A percentile compares a stretch with the other conserved stretches of the same genome.
Evolutionary conservation across 1,140 invertebrate species (phyloP).

Genomic region (Conus ventricosus): DNA sequence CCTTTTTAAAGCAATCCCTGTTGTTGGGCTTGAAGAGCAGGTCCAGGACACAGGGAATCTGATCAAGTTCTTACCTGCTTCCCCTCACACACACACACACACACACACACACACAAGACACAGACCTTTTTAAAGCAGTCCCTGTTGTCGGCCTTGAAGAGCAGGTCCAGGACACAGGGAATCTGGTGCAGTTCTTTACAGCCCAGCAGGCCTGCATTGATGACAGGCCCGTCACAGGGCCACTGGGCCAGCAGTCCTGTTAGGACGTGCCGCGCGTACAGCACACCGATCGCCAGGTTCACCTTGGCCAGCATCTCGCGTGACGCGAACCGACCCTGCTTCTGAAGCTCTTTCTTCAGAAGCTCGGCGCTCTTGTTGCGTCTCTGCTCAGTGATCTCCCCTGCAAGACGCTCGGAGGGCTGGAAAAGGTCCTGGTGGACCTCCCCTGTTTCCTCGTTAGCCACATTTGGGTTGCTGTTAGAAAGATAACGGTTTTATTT

Average conservation of each 20-base stretch:
- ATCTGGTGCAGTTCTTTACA: slow-evolving; percentile 69
- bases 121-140: slow-evolving; percentile 66
- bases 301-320: slow-evolving; percentile 66
- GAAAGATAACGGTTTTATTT: neutral
- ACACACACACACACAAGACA: neutral
- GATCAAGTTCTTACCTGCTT: slow-evolving; percentile 51
- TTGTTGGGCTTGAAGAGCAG: slow-evolving; percentile 60
- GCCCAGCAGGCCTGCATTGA: slow-evolving; percentile 68
- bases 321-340: slow-evolving; percentile 63
- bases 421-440: slow-evolving; percentile 63
- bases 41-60: slow-evolving; percentile 71
- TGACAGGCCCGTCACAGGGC: slow-evolving; percentile 64
- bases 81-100: neutral
- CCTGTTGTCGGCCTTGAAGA: slow-evolving; percentile 66
- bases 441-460: slow-evolving; percentile 61
- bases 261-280: slow-evolving; percentile 70
- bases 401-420: slow-evolving; percentile 62
- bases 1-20: neutral
- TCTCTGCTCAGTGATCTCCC: slow-evolving; percentile 64
- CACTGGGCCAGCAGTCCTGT: slow-evolving; percentile 68
- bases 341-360: slow-evolving; percentile 68
- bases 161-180: slow-evolving; percentile 70
- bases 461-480: slow-evolving; percentile 58
- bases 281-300: slow-evolving; percentile 68
- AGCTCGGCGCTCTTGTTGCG: slow-evolving; percentile 67